Conservation (phyloP, 1,140 invertebrate genomes). For the Pseudomyrmex pallidus region DNA sequence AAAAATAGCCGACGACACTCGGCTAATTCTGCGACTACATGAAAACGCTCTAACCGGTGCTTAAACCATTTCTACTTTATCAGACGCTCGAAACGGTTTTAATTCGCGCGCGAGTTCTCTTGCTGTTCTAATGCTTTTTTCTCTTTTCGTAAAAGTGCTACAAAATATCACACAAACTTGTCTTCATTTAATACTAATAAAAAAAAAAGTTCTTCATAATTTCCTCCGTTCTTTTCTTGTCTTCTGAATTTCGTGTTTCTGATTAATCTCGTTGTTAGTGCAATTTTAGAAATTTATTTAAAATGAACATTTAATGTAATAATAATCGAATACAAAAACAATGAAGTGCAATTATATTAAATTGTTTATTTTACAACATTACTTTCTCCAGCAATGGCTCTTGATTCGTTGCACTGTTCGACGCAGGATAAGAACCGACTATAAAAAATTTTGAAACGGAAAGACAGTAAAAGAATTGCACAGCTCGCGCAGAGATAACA, state of each 20-base stretch:
- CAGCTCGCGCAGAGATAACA: neutral
- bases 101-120: neutral
- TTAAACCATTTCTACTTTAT: slow-evolving; percentile 19
- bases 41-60: slow-evolving; percentile 13
- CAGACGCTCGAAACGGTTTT: neutral
- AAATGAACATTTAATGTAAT: neutral
- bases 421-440: neutral
- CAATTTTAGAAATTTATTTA: slow-evolving; percentile 1
- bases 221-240: neutral
- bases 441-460: slow-evolving; percentile 9
- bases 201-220: neutral
- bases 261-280: neutral
- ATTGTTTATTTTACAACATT: slow-evolving; percentile 38
- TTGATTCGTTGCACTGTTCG: neutral
- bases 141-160: neutral
- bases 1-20: slow-evolving; percentile 21
- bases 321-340: neutral
- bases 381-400: slow-evolving; percentile 11
- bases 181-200: neutral
- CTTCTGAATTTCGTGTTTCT: neutral
- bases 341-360: slow-evolving; percentile 31
- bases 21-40: slow-evolving; percentile 1
- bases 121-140: neutral
- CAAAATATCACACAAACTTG: neutral
- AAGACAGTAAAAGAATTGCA: slow-evolving; percentile 12